phyloP scores from a whole-genome alignment of 2,888 invertebrate species.

The Scelioninae gen. 2 region DNA sequence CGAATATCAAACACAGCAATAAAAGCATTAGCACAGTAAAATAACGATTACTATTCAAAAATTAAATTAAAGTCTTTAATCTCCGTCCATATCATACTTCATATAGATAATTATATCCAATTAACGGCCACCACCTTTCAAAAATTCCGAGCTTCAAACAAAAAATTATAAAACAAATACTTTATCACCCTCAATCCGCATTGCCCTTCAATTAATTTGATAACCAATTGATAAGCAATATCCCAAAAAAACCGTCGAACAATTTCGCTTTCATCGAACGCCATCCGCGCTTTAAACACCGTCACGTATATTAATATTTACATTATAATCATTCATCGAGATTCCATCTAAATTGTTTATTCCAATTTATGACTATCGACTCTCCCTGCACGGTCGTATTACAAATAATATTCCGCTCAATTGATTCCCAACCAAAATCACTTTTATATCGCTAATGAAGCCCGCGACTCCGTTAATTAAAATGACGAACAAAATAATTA shows the following conservation, averaged over 20 bases:
- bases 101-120: too few species aligned
- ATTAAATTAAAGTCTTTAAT: too few species aligned
- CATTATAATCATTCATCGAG: constrained; percentile 15
- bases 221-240: neutral
- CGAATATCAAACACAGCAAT: too few species aligned
- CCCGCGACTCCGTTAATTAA: constrained; percentile 20
- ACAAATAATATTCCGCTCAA: constrained; percentile 19
- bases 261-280: neutral
- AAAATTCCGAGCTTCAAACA: too few species aligned
- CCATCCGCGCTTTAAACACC: neutral
- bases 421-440: constrained; percentile 10
- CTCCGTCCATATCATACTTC: too few species aligned
- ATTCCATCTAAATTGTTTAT: constrained; percentile 30
- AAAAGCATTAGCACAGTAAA: too few species aligned
- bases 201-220: constrained; percentile 1
- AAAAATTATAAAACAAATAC: too few species aligned
- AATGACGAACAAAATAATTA: constrained; percentile 6
- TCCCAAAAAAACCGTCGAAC: neutral
- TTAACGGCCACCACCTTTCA: too few species aligned
- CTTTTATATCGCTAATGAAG: too few species aligned
- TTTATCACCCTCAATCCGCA: too few species aligned
- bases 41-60: too few species aligned
- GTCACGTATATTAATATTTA: constrained; percentile 8
- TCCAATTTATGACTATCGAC: constrained; percentile 9
- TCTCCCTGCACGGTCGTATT: neutral